phyloP scores from a whole-genome alignment of 2,113 vertebrate species.

The Tetraodon nigroviridis region DNA sequence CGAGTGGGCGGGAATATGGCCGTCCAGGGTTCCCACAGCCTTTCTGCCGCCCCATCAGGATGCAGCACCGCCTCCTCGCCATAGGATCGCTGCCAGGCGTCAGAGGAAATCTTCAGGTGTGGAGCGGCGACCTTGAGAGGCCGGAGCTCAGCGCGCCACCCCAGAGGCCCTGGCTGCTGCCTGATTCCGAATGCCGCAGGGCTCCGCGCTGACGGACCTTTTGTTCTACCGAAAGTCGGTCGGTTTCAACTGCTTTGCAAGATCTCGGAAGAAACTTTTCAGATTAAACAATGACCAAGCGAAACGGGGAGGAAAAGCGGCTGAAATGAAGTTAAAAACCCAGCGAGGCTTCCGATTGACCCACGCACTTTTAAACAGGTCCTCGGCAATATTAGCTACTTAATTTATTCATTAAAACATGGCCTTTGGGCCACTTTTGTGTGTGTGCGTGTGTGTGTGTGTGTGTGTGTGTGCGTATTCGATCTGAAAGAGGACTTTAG shows the following conservation, averaged over 20 bases:
- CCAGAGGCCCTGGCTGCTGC: background rate
- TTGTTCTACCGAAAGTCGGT: background rate
- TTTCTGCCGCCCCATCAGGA: constrained; percentile 36
- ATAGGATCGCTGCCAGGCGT: constrained; percentile 34
- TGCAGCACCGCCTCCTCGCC: constrained; percentile 16
- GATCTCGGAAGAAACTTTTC: constrained; percentile 7
- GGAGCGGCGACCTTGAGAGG: constrained; percentile 29
- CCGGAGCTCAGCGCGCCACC: too few relatives aligned
- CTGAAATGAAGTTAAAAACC: background rate
- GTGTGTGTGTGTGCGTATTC: too few relatives aligned
- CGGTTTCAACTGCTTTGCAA: background rate
- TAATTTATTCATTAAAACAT: constrained; percentile 38
- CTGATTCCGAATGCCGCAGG: too few relatives aligned
- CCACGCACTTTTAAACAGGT: constrained; percentile 13
- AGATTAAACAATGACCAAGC: background rate
- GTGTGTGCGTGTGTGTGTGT: background rate
- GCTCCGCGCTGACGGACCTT: background rate
- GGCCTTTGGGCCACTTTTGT: background rate
- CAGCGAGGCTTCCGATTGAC: background rate
- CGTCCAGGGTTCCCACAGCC: constrained; percentile 1
- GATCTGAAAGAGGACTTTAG: too few relatives aligned
- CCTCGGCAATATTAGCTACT: background rate
- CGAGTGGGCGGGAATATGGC: constrained; percentile 26
- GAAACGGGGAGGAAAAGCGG: background rate
- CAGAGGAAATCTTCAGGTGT: constrained; percentile 40